These are phyloP conservation scores for Pseudochaenichthys georgianus DNA, from an alignment of 2,797 vertebrate genomes.

Conservation along the genomic window DNA sequence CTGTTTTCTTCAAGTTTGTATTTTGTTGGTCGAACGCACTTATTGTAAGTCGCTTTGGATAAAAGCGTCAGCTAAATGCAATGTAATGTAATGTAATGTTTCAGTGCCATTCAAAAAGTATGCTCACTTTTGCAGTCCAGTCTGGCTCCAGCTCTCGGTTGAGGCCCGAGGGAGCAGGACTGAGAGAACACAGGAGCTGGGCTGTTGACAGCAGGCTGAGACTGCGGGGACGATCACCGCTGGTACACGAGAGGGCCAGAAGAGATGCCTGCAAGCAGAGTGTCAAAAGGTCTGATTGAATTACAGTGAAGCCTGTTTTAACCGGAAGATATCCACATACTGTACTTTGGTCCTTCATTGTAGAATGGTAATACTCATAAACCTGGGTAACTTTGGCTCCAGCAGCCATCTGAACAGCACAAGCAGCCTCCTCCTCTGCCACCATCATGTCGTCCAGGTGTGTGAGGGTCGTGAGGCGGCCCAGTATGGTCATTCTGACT, in stretches of 20 bases:
- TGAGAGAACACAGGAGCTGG: constrained; percentile 85
- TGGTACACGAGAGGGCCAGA: constrained; percentile 81
- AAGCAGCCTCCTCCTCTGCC: constrained; percentile 82
- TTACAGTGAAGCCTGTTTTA: constrained; percentile 21
- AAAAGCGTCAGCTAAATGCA: no score
- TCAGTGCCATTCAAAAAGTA: no score
- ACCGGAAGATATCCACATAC: not conserved
- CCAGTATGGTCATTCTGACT: constrained; percentile 81
- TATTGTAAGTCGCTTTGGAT: no score
- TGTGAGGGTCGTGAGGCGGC: constrained; percentile 84
- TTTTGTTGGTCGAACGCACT: no score
- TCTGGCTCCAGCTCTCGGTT: constrained; percentile 75
- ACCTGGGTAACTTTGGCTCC: constrained; percentile 87
- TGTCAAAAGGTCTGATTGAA: constrained; percentile 28
- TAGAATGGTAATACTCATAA: not conserved
- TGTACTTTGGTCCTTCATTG: not conserved
- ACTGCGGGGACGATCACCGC: constrained; percentile 79
- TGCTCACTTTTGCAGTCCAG: constrained; percentile 85
- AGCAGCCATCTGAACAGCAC: constrained; percentile 72
- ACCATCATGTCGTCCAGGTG: constrained; percentile 82
- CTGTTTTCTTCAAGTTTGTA: no score
- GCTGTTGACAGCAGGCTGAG: constrained; percentile 88
- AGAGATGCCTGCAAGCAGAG: constrained; percentile 79
- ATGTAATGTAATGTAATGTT: no score
- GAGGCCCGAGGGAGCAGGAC: constrained; percentile 77